Base-by-base conservation (phyloP, 2,888 invertebrate species). In the Diarsia rubi region DNA sequence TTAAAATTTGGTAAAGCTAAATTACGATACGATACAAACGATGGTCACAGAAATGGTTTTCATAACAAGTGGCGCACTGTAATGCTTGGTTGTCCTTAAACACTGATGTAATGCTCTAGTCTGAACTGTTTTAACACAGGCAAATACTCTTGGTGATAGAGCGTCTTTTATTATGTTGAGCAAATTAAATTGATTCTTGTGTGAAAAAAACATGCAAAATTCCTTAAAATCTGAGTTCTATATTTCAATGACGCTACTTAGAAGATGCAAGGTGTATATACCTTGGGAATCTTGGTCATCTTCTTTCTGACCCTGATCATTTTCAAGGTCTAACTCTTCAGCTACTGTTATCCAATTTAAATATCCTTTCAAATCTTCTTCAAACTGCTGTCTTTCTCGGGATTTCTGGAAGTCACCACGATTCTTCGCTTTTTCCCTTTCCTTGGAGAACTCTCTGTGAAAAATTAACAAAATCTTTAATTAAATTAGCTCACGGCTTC, bases 281-380 rank as follows among this genome's bases (percentile, higher is more conserved):
- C 95, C 94, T 88, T 93, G 93, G 11, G 93, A 94, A 94, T 97
- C 95, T 88, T 98, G 97, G 66, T 97, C 97, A 89, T 98, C 98
- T 86, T 98, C 97, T 88, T 97, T 97, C 84, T 98, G 97, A 57
- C 97, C 97, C 85, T 98, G 98, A 87, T 98, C 98, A 12, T 98
- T 98, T 92, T 99, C 99, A 14, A 99, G 98, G 91, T 99, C 99
- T 89, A 99, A 98, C 92, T 99, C 99, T 95, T 99, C 99, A 24
- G 99, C 99, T 90, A 99, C 99, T 4, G 99, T 99, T 89, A 99
- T 99, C 99, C 99, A 99, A 93, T 99, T 99, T 76, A 99, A 96
- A 92, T 99, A 99, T 3, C 99, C 99, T 79, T 99, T 97, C 60
- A 99, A 96, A 94, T 99, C 99, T 92, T 99, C 99, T 92, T 99